phyloP scores from a whole-genome alignment of 1,140 invertebrate species.

The Lordiphosa clarofinis region DNA sequence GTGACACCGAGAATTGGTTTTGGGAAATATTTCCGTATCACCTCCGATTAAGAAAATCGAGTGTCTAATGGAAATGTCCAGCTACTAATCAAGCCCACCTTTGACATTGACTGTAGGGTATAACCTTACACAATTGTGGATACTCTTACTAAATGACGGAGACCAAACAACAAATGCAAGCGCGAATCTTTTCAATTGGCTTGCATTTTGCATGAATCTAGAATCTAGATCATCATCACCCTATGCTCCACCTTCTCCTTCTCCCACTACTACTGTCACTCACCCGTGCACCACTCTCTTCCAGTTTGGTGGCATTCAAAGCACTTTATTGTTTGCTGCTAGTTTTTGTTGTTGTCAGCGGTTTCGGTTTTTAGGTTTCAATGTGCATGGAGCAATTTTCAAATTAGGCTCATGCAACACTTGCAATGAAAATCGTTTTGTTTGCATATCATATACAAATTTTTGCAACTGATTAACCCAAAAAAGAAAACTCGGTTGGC shows the following conservation, averaged over 20 bases:
- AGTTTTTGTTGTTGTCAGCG: constrained; percentile 19
- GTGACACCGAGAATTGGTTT: no score
- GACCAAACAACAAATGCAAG: constrained; percentile 32
- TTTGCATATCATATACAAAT: constrained; percentile 32
- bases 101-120: constrained; percentile 53
- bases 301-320: constrained; percentile 23
- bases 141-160: constrained; percentile 34
- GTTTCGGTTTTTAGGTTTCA: constrained; percentile 46
- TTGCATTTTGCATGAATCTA: constrained; percentile 56
- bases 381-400: constrained; percentile 61
- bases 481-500: neutral
- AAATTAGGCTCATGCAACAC: constrained; percentile 71
- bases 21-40: no score
- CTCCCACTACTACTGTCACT: neutral
- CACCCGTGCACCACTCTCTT: constrained; percentile 18
- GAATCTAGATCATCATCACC: constrained; percentile 57
- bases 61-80: no score
- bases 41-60: no score
- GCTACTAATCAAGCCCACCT: constrained; percentile 9
- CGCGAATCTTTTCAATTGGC: constrained; percentile 68
- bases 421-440: constrained; percentile 51
- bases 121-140: constrained; percentile 4
- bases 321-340: constrained; percentile 13
- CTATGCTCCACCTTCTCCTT: neutral
- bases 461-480: constrained; percentile 16